A percentile compares a stretch with the other conserved stretches of the same genome.
phyloP scores from a whole-genome alignment of 2,113 vertebrate genomes.

The Trinectes maculatus region DNA sequence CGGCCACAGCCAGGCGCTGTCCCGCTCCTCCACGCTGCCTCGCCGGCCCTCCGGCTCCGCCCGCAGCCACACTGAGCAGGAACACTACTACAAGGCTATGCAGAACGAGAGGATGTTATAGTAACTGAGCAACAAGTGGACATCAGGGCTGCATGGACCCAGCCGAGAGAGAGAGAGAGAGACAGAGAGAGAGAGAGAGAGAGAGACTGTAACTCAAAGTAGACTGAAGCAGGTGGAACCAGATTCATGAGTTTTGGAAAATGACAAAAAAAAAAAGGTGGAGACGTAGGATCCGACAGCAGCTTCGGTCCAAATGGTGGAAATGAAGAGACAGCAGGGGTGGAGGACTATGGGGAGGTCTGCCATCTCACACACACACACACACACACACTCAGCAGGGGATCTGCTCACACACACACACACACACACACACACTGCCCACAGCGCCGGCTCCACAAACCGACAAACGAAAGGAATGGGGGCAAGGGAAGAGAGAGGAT shows the following conservation, averaged over 20 bases:
- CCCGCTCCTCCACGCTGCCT: slow-evolving; percentile 86
- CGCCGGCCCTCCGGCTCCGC: slow-evolving; percentile 79
- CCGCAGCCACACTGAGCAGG: slow-evolving; percentile 76
- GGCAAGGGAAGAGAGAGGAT: slow-evolving; percentile 30
- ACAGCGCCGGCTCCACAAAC: slow-evolving; percentile 14
- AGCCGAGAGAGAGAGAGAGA: slow-evolving; percentile 27
- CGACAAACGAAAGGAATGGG: slow-evolving; percentile 34
- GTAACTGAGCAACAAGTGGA: slow-evolving; percentile 3
- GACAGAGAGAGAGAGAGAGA: slow-evolving; percentile 30
- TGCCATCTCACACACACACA: slow-evolving; percentile 33
- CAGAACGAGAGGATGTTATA: slow-evolving; percentile 79
- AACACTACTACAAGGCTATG: slow-evolving; percentile 80
- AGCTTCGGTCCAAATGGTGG: slow-evolving; percentile 21
- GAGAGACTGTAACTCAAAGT: slow-evolving; percentile 12
- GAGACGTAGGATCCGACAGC: slow-evolving; percentile 23
- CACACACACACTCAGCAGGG: slow-evolving; percentile 39
- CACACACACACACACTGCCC: slow-evolving; percentile 33
- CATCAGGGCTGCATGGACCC: slow-evolving; percentile 6
- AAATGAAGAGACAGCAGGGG: slow-evolving; percentile 22
- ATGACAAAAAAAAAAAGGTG: slow-evolving; percentile 17
- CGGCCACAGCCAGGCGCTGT: slow-evolving; percentile 69
- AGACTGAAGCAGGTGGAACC: slow-evolving; percentile 17
- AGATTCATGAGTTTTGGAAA: slow-evolving; percentile 37
- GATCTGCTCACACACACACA: neutral
- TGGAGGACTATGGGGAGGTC: slow-evolving; percentile 36